A percentile compares a stretch with the other conserved stretches of the same genome.
These are phyloP conservation scores for Dreissena rostriformis DNA, from an alignment of 1,140 invertebrate genomes.

Conservation along the genomic window DNA sequence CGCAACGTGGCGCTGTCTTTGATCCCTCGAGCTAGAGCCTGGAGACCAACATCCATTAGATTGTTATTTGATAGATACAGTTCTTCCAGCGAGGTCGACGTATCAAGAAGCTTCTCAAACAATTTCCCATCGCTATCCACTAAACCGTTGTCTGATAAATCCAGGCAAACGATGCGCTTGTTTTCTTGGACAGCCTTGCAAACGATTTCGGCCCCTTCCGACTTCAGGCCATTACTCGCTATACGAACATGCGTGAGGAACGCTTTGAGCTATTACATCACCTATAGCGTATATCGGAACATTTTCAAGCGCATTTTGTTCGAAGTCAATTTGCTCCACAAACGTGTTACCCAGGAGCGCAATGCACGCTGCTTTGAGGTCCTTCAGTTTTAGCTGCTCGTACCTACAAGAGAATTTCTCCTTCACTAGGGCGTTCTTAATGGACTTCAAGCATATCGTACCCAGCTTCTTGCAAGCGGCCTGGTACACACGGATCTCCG, in stretches of 20 bases:
- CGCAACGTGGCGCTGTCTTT: slow-evolving; percentile 50
- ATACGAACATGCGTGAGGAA: slow-evolving; percentile 40
- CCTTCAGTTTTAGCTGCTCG: background rate
- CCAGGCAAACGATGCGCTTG: slow-evolving; percentile 13
- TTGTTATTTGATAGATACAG: slow-evolving; percentile 63
- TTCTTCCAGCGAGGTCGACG: slow-evolving; percentile 37
- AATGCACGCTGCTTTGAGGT: slow-evolving; percentile 11
- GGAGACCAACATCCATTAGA: slow-evolving; percentile 61
- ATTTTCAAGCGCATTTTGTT: slow-evolving; percentile 29
- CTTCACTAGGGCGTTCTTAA: slow-evolving; percentile 4
- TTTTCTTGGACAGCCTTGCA: slow-evolving; percentile 31
- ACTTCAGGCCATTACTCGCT: slow-evolving; percentile 28
- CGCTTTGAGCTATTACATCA: slow-evolving; percentile 1
- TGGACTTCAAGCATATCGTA: background rate
- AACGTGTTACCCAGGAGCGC: background rate
- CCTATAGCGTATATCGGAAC: background rate
- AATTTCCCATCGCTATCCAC: slow-evolving; percentile 55
- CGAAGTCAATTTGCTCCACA: slow-evolving; percentile 24
- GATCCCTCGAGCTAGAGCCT: slow-evolving; percentile 55
- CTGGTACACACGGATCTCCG: slow-evolving; percentile 3
- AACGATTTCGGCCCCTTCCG: slow-evolving; percentile 34
- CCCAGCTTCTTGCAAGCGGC: slow-evolving; percentile 26
- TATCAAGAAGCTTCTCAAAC: slow-evolving; percentile 50
- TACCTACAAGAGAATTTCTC: slow-evolving; percentile 28
- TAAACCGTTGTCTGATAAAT: slow-evolving; percentile 60